Percentiles rank a stretch among this genome's conserved stretches.
phyloP scores from a whole-genome alignment of 2,888 invertebrate genomes.

The Scotopteryx bipunctaria region DNA sequence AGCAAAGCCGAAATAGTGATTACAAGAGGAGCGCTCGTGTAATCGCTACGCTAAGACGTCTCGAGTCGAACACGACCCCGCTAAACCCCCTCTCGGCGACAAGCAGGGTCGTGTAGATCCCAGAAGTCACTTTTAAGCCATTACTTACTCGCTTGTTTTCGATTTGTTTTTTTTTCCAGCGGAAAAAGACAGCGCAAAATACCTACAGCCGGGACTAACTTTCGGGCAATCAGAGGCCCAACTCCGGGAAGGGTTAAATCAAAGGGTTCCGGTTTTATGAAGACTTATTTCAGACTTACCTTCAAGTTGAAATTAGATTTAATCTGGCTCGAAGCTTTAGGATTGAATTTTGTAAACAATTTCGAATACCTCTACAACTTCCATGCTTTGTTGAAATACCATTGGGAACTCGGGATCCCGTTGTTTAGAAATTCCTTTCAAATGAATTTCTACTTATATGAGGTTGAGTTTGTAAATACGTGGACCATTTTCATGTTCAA shows the following conservation, averaged over 20 bases:
- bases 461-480: constrained; percentile 67
- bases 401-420: constrained; percentile 75
- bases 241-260: constrained; percentile 80
- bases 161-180: constrained; percentile 76
- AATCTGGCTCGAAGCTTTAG: constrained; percentile 82
- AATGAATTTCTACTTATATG: constrained; percentile 78
- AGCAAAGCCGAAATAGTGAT: constrained; percentile 48
- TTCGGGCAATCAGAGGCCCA: constrained; percentile 79
- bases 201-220: constrained; percentile 75
- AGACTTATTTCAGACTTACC: constrained; percentile 84
- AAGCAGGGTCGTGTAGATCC: constrained; percentile 51
- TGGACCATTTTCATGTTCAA: constrained; percentile 62
- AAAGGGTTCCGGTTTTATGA: constrained; percentile 83
- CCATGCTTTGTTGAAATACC: constrained; percentile 81
- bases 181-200: constrained; percentile 70
- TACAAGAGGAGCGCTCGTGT: constrained; percentile 44
- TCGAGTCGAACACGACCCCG: constrained; percentile 41
- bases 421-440: constrained; percentile 80
- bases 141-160: constrained; percentile 79
- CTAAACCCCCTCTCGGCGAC: constrained; percentile 45
- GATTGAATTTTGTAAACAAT: constrained; percentile 84
- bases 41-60: constrained; percentile 50
- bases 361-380: constrained; percentile 81
- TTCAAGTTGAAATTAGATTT: constrained; percentile 83
- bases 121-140: constrained; percentile 74